These are phyloP conservation scores for Drosophila macrospina DNA, from an alignment of 2,888 invertebrate genomes.

Conservation along the genomic window DNA sequence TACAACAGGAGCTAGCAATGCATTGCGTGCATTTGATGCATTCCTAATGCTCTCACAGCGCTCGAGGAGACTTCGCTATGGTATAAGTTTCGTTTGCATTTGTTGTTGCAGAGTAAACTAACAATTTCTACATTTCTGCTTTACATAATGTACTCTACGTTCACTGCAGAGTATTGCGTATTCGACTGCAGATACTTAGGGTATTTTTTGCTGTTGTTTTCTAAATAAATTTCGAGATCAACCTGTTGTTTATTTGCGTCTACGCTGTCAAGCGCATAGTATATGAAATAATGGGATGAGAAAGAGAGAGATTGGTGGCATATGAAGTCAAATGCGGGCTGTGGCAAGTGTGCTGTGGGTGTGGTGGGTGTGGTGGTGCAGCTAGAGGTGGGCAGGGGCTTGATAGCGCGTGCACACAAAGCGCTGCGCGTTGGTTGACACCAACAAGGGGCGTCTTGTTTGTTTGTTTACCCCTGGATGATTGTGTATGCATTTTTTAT, in stretches of 20 bases:
- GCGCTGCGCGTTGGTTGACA: constrained; percentile 54
- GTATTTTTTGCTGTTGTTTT: constrained; percentile 28
- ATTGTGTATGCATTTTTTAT: constrained; percentile 74
- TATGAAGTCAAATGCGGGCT: neutral
- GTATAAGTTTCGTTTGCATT: neutral
- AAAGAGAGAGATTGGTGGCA: constrained; percentile 1
- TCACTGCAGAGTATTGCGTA: constrained; percentile 8
- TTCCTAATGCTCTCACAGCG: constrained; percentile 23
- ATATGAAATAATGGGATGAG: neutral
- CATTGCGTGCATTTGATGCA: constrained; percentile 59
- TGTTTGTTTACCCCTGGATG: constrained; percentile 66
- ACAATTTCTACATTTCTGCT: too few relatives aligned
- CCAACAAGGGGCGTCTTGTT: constrained; percentile 59
- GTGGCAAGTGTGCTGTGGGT: neutral
- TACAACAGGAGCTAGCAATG: constrained; percentile 48
- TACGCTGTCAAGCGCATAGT: constrained; percentile 56
- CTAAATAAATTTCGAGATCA: constrained; percentile 64
- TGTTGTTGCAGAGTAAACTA: neutral
- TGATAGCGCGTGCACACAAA: constrained; percentile 24
- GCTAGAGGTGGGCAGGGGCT: too few relatives aligned
- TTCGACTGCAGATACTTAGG: neutral
- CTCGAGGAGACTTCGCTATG: too few relatives aligned
- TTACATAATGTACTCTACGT: too few relatives aligned
- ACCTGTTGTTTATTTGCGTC: constrained; percentile 62
- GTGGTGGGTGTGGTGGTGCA: neutral